Evolutionary conservation across 2,797 vertebrate genomes (phyloP).

Genomic region (Taenioides sp.): DNA sequence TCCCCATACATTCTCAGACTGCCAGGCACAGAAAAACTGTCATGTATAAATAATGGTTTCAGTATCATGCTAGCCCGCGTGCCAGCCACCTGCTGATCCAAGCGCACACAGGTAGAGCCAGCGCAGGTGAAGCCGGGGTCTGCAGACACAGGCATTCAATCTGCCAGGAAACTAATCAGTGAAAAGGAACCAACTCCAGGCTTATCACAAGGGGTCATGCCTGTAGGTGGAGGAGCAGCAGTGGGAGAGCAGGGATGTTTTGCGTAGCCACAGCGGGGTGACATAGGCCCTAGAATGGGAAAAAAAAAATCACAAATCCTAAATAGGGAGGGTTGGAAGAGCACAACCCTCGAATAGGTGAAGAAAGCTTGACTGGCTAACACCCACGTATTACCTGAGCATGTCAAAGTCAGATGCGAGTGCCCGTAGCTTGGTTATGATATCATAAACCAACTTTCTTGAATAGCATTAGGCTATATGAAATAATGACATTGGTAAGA

Average conservation of each 20-base stretch:
- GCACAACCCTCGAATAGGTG: slow-evolving; percentile 65
- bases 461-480: slow-evolving; percentile 31
- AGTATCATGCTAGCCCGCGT: slow-evolving; percentile 61
- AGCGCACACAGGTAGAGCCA: slow-evolving; percentile 69
- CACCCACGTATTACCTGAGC: slow-evolving; percentile 65
- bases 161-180: slow-evolving; percentile 78
- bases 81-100: slow-evolving; percentile 73
- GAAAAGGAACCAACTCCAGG: slow-evolving; percentile 73
- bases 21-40: slow-evolving; percentile 38
- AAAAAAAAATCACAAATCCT: slow-evolving; percentile 56
- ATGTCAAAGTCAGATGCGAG: slow-evolving; percentile 54
- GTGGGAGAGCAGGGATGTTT: slow-evolving; percentile 62
- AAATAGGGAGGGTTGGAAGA: slow-evolving; percentile 63
- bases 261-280: slow-evolving; percentile 65
- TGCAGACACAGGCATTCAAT: slow-evolving; percentile 69
- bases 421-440: slow-evolving; percentile 63
- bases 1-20: slow-evolving; percentile 17
- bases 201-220: slow-evolving; percentile 70
- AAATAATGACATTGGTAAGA: slow-evolving; percentile 29
- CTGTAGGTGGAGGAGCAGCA: slow-evolving; percentile 71
- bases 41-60: slow-evolving; percentile 76
- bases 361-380: slow-evolving; percentile 63
- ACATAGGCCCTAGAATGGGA: slow-evolving; percentile 54
- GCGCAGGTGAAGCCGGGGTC: slow-evolving; percentile 59
- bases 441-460: slow-evolving; percentile 63